Base-by-base conservation (phyloP, 2,888 invertebrate species). In the Thyatira batis region DNA sequence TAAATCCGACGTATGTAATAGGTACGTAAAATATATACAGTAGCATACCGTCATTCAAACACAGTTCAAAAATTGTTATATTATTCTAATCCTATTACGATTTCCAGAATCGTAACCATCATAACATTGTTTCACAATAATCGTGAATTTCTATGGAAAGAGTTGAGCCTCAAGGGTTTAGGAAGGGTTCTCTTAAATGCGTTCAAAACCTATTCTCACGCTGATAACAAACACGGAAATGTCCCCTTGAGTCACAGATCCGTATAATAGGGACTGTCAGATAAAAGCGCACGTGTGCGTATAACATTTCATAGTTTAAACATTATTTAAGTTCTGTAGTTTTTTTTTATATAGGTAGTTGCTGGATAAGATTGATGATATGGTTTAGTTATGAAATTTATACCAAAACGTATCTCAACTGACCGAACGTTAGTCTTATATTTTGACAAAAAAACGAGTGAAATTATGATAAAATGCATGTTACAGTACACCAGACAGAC, bases 141-240 rank as follows among this genome's bases (percentile, higher is more conserved):
- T 25, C 23, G 46, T 46, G 25, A 27, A 46, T 46, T 46, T 25
- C 25, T 52, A 54, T 46, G 56, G 51, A 46, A 25, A 46, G 17
- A 17, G 17, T 23, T 46, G 25, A 25, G 45, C 25, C 45, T 50
- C 51, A 53, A 52, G 54, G 53, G 46, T 50, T 44, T 10, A 17
- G 20, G 21, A 39, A 27, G 17, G 13, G n/a, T 23, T 23, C 23
- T 23, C 23, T 23, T 23, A 23, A 44, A 20, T 44, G 44, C 20
- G 44, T 20, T 55, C 57, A 53, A 48, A 55, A 59, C 43, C 55
- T 59, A 55, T 57, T 53, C 45, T 13, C 25, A 45, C 50, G 50
- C 54, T 53, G 62, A 63, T 63, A 60, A 53, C 55, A 61, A 59
- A 56, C 50, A 55, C 44, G 53, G 49, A 50, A 56, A 46, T 50